Evolutionary conservation across 2,888 invertebrate genomes (phyloP).

Genomic region (Mesochorus sp.): DNA sequence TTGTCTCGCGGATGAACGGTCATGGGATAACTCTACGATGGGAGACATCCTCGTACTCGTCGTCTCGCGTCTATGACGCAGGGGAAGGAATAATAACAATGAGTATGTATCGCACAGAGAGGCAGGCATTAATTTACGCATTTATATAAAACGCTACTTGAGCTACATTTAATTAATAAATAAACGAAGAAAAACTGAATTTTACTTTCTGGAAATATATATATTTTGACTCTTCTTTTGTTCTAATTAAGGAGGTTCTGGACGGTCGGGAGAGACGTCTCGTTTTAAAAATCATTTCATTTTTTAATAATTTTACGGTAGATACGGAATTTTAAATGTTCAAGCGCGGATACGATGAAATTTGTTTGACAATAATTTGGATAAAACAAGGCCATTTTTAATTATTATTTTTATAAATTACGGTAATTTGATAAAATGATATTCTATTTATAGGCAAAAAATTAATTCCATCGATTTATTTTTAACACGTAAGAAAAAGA

Average conservation of each 20-base stretch:
- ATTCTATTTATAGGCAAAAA: no score
- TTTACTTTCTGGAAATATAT: background rate
- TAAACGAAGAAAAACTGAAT: constrained; percentile 1
- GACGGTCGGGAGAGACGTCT: no score
- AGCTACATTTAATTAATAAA: background rate
- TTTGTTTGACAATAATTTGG: no score
- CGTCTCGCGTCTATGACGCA: constrained; percentile 23
- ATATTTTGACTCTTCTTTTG: no score
- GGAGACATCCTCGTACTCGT: constrained; percentile 49
- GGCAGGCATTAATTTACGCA: constrained; percentile 41
- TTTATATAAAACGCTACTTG: background rate
- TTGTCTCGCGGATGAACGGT: constrained; percentile 57
- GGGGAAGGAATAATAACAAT: constrained; percentile 17
- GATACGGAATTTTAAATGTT: no score
- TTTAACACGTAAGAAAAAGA: constrained; percentile 2
- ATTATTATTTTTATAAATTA: background rate
- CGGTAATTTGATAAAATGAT: no score
- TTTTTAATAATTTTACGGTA: no score
- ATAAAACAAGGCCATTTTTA: background rate
- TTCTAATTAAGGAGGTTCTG: no score
- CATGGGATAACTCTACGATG: constrained; percentile 11
- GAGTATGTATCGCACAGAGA: constrained; percentile 20
- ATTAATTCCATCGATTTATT: no score
- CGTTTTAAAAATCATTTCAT: no score
- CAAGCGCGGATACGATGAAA: no score